Conservation (phyloP, 2,888 invertebrate species). For the Gastracanthus pulcherrimus region DNA sequence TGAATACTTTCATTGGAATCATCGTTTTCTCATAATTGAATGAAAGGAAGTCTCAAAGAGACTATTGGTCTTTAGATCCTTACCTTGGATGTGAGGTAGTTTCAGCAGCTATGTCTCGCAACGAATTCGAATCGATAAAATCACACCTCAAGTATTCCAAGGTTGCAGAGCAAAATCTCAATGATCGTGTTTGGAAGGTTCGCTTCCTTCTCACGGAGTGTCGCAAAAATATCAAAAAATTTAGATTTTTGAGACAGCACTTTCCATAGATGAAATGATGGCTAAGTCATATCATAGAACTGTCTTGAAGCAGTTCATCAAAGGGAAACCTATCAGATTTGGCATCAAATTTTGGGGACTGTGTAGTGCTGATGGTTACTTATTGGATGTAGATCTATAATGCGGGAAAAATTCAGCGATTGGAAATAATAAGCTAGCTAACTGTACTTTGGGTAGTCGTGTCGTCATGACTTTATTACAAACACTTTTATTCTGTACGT, state of each 20-base stretch:
- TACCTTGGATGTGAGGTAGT: neutral
- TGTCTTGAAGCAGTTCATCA: too few relatives aligned
- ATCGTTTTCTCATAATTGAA: neutral
- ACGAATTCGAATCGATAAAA: slow-evolving; percentile 10
- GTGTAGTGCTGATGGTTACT: slow-evolving; percentile 55
- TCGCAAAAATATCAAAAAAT: slow-evolving; percentile 27
- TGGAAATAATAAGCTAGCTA: slow-evolving; percentile 40
- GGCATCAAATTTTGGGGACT: slow-evolving; percentile 59
- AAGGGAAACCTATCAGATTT: slow-evolving; percentile 55
- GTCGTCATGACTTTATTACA: slow-evolving; percentile 55
- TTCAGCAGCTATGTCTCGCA: slow-evolving; percentile 27
- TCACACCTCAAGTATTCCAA: slow-evolving; percentile 1
- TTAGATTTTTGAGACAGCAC: slow-evolving; percentile 39
- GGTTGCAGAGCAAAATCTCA: neutral
- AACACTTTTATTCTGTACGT: slow-evolving; percentile 20
- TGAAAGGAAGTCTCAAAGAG: too few relatives aligned
- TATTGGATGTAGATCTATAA: slow-evolving; percentile 58
- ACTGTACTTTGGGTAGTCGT: slow-evolving; percentile 57
- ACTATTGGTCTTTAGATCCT: too few relatives aligned
- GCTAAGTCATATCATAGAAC: slow-evolving; percentile 54
- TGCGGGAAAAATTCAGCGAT: slow-evolving; percentile 49
- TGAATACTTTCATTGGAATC: neutral
- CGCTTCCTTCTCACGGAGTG: slow-evolving; percentile 24
- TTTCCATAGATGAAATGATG: slow-evolving; percentile 58
- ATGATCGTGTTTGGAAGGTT: slow-evolving; percentile 33